Evolutionary conservation across 2,113 vertebrate species (phyloP), one percentile per base, ranked within the genome.

Genomic region (Mirza zaza): DNA sequence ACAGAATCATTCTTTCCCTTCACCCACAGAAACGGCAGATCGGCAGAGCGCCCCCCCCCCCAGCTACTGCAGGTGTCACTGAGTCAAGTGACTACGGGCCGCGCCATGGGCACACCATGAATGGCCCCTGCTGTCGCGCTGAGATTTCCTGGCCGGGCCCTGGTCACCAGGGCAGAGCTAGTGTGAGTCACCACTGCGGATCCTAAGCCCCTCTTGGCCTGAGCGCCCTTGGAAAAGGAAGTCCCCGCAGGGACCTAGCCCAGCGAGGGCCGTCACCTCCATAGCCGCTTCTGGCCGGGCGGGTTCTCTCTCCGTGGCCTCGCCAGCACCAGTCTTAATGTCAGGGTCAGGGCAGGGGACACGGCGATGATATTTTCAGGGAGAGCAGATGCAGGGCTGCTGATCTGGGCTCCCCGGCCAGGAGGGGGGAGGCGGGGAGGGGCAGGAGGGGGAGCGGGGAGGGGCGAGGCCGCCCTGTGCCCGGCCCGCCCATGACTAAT

Each of bases 401-500:
- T 39, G 45, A 59, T 86, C 63, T 20, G 86, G 8, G 23, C 42
- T 57, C 83, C 5, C 67, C 29, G 82, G 93, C 75, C 39, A 32
- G 48, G 71, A 63, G 10, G 0, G 3, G 50, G 55, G 12, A 14
- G 39, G 6, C 8, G 61, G 68, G 3, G 34, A 52, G 55, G 55
- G 20, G 61, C 10, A 6, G 17, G 2, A 18, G 11, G n/a, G 23
- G 29, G 23, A 7, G 3, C 1, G 32, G 57, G 42, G 23, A 48
- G n/a, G 32, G 45, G 4, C 9, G 48, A 65, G 55, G 36, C 21
- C 57, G 8, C 96, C 94, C 87, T 68, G 12, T 3, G 39, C 59
- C 70, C 2, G 15, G 45, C 75, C 96, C 61, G 55, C 55, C 18
- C 1, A 50, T 98, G 97, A 95, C 98, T 98, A 98, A 98, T 98